Conservation (phyloP, 92 coral and sea anemone genomes). For the Parazoanthus atlanticus region DNA sequence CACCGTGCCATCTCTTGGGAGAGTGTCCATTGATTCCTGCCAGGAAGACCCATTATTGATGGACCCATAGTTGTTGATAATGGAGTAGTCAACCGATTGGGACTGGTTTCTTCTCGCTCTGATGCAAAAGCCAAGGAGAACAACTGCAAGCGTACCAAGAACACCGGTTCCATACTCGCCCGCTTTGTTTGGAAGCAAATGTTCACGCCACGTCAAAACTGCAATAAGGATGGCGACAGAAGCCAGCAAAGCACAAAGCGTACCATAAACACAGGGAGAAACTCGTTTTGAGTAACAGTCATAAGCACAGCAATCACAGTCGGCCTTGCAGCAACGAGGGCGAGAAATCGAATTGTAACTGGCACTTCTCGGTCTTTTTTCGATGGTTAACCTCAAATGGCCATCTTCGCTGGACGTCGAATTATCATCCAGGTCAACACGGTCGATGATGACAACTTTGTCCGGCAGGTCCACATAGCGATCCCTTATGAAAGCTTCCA, state of each 20-base stretch:
- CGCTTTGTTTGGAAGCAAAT: constrained; percentile 28
- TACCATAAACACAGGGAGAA: constrained; percentile 47
- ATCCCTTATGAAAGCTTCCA: constrained; percentile 57
- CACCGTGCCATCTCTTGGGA: neutral
- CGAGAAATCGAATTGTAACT: neutral
- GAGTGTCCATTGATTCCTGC: neutral
- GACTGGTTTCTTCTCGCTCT: neutral
- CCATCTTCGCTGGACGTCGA: constrained; percentile 44
- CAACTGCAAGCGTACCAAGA: constrained; percentile 16
- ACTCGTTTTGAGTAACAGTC: constrained; percentile 55
- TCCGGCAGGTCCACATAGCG: constrained; percentile 49
- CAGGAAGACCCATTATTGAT: neutral
- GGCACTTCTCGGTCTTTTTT: neutral
- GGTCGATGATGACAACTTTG: constrained; percentile 1
- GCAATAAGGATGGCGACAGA: constrained; percentile 21
- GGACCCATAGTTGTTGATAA: constrained; percentile 1
- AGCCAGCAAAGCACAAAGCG: constrained; percentile 12
- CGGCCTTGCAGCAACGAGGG: constrained; percentile 9
- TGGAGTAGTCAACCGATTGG: neutral
- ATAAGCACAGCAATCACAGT: constrained; percentile 49
- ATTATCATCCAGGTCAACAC: constrained; percentile 3
- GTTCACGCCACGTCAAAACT: constrained; percentile 56
- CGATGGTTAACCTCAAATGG: neutral
- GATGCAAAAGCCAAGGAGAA: constrained; percentile 2
- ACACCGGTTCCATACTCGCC: constrained; percentile 54